phyloP scores from a whole-genome alignment of 2,888 invertebrate genomes.

The Diaprepes abbreviatus region DNA sequence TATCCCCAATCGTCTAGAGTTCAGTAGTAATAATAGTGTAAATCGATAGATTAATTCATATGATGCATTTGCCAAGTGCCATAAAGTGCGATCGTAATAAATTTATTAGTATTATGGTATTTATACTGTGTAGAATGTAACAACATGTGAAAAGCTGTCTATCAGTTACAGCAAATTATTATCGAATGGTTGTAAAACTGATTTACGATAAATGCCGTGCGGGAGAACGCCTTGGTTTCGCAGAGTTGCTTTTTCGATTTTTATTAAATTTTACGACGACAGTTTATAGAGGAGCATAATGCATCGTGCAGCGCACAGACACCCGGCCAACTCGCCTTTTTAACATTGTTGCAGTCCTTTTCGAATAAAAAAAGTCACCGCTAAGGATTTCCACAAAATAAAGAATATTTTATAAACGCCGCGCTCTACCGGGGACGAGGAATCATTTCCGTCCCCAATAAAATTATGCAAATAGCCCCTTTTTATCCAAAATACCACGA shows the following conservation, averaged over 20 bases:
- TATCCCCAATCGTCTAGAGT: too few relatives aligned
- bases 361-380: slow-evolving; percentile 35
- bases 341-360: slow-evolving; percentile 46
- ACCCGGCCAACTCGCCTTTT: slow-evolving; percentile 10
- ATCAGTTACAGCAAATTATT: slow-evolving; percentile 36
- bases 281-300: slow-evolving; percentile 45
- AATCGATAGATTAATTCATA: slow-evolving; percentile 12
- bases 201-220: slow-evolving; percentile 33
- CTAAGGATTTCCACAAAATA: slow-evolving; percentile 46
- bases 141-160: slow-evolving; percentile 33
- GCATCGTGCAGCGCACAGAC: slow-evolving; percentile 28
- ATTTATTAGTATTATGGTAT: slow-evolving; percentile 17
- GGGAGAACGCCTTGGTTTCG: slow-evolving; percentile 26
- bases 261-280: slow-evolving; percentile 55
- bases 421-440: slow-evolving; percentile 49
- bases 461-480: slow-evolving; percentile 63
- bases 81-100: slow-evolving; percentile 16
- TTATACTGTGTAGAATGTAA: slow-evolving; percentile 32
- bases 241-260: slow-evolving; percentile 29
- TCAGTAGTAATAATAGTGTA: neutral
- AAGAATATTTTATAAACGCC: slow-evolving; percentile 53
- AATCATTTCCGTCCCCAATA: slow-evolving; percentile 59
- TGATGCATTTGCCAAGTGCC: slow-evolving; percentile 12
- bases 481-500: slow-evolving; percentile 62
- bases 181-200: slow-evolving; percentile 36